Percentiles rank a stretch among this genome's conserved stretches.
Evolutionary conservation across 2,888 invertebrate species (phyloP).

Genomic region (Acleris cristana): DNA sequence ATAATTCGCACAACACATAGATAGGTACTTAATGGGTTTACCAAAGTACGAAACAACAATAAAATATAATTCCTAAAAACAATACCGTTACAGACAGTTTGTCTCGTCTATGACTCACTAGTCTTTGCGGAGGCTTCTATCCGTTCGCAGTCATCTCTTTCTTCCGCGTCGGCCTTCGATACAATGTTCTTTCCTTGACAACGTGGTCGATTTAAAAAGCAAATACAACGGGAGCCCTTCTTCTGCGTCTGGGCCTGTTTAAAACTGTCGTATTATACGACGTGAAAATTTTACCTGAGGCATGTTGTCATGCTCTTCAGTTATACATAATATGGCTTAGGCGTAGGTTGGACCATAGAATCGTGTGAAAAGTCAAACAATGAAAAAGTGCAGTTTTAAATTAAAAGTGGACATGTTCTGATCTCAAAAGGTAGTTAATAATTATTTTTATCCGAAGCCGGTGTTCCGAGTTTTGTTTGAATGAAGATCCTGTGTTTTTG

Average conservation of each 20-base stretch:
- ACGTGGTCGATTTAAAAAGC: slow-evolving; percentile 32
- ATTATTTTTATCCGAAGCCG: slow-evolving; percentile 24
- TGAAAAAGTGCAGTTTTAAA: slow-evolving; percentile 12
- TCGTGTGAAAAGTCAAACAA: slow-evolving; percentile 15
- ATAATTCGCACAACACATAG: too few relatives aligned
- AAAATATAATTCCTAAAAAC: too few relatives aligned
- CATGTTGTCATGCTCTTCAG: slow-evolving; percentile 60
- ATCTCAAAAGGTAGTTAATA: slow-evolving; percentile 23
- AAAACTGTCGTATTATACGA: slow-evolving; percentile 56
- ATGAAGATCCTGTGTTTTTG: not conserved
- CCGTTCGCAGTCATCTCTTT: slow-evolving; percentile 70
- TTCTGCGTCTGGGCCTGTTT: slow-evolving; percentile 42
- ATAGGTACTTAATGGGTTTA: too few relatives aligned
- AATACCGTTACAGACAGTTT: not conserved
- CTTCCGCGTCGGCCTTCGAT: slow-evolving; percentile 59
- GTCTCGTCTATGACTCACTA: slow-evolving; percentile 38
- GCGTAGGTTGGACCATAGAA: slow-evolving; percentile 42
- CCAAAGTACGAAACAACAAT: too few relatives aligned
- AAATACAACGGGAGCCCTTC: slow-evolving; percentile 27
- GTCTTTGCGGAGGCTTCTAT: slow-evolving; percentile 56
- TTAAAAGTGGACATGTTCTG: slow-evolving; percentile 5
- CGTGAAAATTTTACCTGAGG: slow-evolving; percentile 72
- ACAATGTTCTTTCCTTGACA: slow-evolving; percentile 59
- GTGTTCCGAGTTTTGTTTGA: slow-evolving; percentile 7
- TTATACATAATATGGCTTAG: slow-evolving; percentile 60